Evolutionary conservation across 1,140 invertebrate genomes (phyloP).

Genomic region (Cydia strobilella): DNA sequence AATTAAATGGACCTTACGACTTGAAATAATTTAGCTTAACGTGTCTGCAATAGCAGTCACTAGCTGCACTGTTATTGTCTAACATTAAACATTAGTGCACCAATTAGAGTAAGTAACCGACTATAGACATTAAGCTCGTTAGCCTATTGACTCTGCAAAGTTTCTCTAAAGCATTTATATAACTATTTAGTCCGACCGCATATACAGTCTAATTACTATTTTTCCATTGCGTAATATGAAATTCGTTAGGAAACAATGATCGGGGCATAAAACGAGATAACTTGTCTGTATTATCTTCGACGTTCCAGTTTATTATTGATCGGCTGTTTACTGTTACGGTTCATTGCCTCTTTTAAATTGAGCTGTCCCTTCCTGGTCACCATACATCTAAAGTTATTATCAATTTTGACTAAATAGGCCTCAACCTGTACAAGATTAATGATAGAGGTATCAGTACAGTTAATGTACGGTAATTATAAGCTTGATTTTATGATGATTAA

Average conservation of each 20-base stretch:
- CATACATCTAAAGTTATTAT: not conserved
- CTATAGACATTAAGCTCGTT: constrained; percentile 18
- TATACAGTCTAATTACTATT: constrained; percentile 35
- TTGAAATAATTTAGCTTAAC: constrained; percentile 34
- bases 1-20: constrained; percentile 39
- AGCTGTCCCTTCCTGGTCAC: constrained; percentile 15
- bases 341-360: constrained; percentile 27
- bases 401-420: not conserved
- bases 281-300: constrained; percentile 27
- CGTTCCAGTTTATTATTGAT: constrained; percentile 33
- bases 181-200: constrained; percentile 36
- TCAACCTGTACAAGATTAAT: not conserved
- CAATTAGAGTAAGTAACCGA: constrained; percentile 14
- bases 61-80: constrained; percentile 26
- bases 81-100: not conserved
- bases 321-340: constrained; percentile 33
- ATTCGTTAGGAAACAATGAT: constrained; percentile 22
- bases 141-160: constrained; percentile 21
- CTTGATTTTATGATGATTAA: too few species aligned
- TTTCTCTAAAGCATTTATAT: constrained; percentile 15
- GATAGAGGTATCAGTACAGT: not conserved
- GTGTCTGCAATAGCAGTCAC: constrained; percentile 8
- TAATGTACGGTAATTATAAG: too few species aligned
- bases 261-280: constrained; percentile 31
- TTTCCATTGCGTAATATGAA: constrained; percentile 24